phyloP scores from a whole-genome alignment of 2,113 vertebrate genomes.

The Manacus vitellinus region DNA sequence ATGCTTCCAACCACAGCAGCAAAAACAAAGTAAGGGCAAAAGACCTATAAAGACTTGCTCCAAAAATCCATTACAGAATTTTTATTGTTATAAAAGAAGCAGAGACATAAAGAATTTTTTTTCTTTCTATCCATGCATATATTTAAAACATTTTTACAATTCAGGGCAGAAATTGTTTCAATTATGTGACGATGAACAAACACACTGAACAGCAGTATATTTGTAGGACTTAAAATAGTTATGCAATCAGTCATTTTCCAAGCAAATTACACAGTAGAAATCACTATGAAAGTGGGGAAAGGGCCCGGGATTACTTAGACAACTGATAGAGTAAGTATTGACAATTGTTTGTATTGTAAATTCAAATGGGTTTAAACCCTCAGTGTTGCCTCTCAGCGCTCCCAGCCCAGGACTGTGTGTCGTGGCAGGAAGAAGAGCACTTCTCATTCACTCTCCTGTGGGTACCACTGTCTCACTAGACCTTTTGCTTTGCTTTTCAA shows the following conservation, averaged over 20 bases:
- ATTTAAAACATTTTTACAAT: neutral
- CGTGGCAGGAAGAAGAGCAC: neutral
- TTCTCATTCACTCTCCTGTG: neutral
- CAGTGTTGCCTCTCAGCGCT: neutral
- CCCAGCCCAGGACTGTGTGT: neutral
- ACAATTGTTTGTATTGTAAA: neutral
- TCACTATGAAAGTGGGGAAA: neutral
- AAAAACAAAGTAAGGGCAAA: neutral
- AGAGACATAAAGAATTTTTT: neutral
- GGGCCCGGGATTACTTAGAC: neutral
- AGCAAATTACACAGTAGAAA: neutral
- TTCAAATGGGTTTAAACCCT: neutral
- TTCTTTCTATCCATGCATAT: neutral
- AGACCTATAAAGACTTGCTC: neutral
- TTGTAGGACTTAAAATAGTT: neutral
- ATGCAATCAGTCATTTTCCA: neutral
- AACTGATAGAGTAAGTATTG: neutral
- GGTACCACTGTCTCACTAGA: neutral
- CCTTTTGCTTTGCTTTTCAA: neutral
- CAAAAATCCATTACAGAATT: neutral
- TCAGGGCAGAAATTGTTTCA: neutral
- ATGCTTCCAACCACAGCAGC: neutral
- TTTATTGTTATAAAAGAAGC: neutral
- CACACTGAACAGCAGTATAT: neutral
- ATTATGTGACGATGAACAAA: rapidly evolving